phyloP scores from a whole-genome alignment of 2,888 invertebrate species.

The Sphaerophoria taeniata region DNA sequence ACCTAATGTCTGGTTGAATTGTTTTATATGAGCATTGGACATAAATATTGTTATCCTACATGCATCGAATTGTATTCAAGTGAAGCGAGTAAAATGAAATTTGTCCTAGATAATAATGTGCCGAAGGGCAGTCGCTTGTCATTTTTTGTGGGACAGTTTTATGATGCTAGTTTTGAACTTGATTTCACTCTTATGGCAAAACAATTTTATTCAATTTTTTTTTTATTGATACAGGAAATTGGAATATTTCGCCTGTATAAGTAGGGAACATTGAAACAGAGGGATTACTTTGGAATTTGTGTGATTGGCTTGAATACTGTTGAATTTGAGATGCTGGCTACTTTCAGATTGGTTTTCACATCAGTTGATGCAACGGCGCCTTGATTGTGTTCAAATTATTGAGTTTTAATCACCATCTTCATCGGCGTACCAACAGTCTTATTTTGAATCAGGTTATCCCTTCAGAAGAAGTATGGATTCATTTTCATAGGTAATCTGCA shows the following conservation, averaged over 20 bases:
- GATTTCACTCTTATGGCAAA: constrained; percentile 31
- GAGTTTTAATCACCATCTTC: too few relatives aligned
- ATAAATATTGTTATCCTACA: constrained; percentile 14
- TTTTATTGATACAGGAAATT: constrained; percentile 5
- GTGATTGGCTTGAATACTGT: too few relatives aligned
- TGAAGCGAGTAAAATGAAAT: constrained; percentile 44
- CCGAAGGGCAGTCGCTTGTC: constrained; percentile 32
- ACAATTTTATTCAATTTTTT: background rate
- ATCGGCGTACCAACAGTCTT: too few relatives aligned
- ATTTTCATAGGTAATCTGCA: too few relatives aligned
- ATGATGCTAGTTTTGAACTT: constrained; percentile 32
- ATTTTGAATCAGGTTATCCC: too few relatives aligned
- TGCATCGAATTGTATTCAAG: constrained; percentile 21
- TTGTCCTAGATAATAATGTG: constrained; percentile 36
- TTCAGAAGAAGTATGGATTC: too few relatives aligned
- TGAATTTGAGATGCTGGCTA: too few relatives aligned
- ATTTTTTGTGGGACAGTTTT: constrained; percentile 29
- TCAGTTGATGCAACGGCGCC: too few relatives aligned
- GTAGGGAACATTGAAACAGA: too few relatives aligned
- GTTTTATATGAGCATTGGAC: constrained; percentile 34
- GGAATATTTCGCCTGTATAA: background rate
- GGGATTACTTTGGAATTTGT: too few relatives aligned
- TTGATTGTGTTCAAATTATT: too few relatives aligned
- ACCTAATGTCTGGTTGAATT: constrained; percentile 38
- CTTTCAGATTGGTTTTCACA: too few relatives aligned